Base-by-base conservation (phyloP, 2,888 invertebrate species). In the Hyposoter didymator region DNA sequence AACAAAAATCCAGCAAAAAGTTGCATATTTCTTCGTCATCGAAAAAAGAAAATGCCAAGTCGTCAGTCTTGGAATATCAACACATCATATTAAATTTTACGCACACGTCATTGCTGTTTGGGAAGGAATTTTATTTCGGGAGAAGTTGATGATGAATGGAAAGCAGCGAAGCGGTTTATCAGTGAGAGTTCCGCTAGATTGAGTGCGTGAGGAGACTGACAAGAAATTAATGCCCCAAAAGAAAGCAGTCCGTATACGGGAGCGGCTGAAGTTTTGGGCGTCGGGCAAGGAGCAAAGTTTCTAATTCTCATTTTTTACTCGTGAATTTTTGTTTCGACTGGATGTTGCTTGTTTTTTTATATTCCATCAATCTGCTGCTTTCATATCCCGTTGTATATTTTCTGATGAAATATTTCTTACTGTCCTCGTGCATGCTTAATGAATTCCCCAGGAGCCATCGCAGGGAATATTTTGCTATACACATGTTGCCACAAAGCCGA, bases 331-430 rank as follows among this genome's bases (percentile, higher is more conserved):
- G 12, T 62, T 35, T 3, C 72, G 1, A 45, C 66, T 73, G 28
- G 28, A 73, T 76, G 45, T 72, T 47, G 69, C 64, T 47, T 78
- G 84, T 84, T 70, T 78, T 70, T 10, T 86, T 82, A 35, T 0
- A 81, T 84, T 79, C 75, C 32, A 78, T 78, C 55, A 62, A 74
- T 52, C 69, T 69, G 2, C 2, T 4, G 62, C 49, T 52, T 28
- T 52, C 64, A 8, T 45, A 19, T 62, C 49, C 47, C 28, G 39
- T 76, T 52, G 8, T 12, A 19, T 35, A 62, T 62, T 82, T 75
- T 17, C 45, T 7, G 22, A 55, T 19, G 17, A 12, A 43, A 49
- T 39, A 66, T 66, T 39, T 55, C 22, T 55, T 35, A n/a, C 7
- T 39, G 47, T 82, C 70, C 39, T 49, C 45, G 49, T 66, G 64